Base-by-base conservation (phyloP, 2,888 invertebrate genomes). In the Spialia ferax region DNA sequence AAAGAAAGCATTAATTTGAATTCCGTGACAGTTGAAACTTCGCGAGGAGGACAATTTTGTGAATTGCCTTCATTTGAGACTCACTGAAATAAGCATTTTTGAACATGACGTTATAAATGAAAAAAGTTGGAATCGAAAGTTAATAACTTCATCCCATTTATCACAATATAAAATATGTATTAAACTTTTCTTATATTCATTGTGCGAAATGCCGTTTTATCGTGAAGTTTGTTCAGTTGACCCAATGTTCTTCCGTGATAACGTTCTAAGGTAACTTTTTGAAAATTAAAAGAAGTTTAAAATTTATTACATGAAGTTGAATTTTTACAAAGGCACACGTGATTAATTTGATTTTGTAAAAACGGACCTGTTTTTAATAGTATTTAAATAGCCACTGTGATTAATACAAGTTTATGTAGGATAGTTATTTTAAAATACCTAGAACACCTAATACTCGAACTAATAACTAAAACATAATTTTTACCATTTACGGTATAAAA, bases 81-180 rank as follows among this genome's bases (percentile, higher is more conserved):
- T 82, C 81, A 85, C 86, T 84, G 85, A 82, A 89, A 85, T 85
- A 85, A 86, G 84, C 85, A 88, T 89, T 91, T 81, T 91, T 86
- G 85, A 92, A 87, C 83, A 89, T 88, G 87, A 89, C 85, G 87
- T 91, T 86, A 92, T 92, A 91, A 93, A 91, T 92, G 91, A 91
- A 93, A 92, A 91, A 93, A 93, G 92, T 93, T 92, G 83, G 84
- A 88, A 89, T 91, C 88, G 87, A 88, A 88, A 90, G 88, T 91
- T 90, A 89, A 85, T 88, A 89, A 91, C 87, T 89, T 91, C 80
- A 87, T 87, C 95, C 96, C 87, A 90, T 91, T 92, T 86, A 88
- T 90, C 88, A 89, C 75, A 77, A 83, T 84, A 86, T 84, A 85
- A 87, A 84, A 86, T 84, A 81, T 81, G 80, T 78, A 78, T 79